Conservation (phyloP, 2,113 vertebrate species). For the Atlantisia rogersi region DNA sequence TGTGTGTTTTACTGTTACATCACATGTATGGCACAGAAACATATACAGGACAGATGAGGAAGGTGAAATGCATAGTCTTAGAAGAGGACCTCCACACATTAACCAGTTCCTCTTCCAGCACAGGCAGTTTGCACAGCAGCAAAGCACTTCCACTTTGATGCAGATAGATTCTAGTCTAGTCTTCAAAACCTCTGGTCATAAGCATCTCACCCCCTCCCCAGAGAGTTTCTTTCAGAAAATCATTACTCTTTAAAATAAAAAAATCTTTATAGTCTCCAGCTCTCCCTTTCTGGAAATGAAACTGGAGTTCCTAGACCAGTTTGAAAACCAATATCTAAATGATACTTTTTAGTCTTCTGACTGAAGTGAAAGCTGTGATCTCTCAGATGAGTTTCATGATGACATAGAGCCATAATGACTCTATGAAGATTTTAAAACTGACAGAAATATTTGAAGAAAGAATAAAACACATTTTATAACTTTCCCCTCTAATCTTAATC, state of each 20-base stretch:
- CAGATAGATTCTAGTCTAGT: neutral
- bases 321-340: neutral
- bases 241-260: neutral
- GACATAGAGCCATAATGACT: neutral
- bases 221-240: neutral
- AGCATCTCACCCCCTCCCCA: neutral
- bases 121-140: neutral
- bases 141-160: neutral
- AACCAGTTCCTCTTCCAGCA: neutral
- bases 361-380: neutral
- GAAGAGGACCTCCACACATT: neutral
- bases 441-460: neutral
- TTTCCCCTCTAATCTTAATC: neutral
- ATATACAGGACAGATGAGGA: neutral
- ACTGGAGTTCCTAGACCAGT: neutral
- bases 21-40: neutral
- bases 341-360: neutral
- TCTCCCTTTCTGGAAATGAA: neutral
- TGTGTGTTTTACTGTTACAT: neutral
- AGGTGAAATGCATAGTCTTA: neutral
- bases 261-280: neutral
- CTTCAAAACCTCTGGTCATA: neutral
- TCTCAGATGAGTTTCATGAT: neutral
- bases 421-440: neutral
- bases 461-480: neutral